Conservation (phyloP, 1,140 invertebrate species). For the Drosophila watanabei region DNA sequence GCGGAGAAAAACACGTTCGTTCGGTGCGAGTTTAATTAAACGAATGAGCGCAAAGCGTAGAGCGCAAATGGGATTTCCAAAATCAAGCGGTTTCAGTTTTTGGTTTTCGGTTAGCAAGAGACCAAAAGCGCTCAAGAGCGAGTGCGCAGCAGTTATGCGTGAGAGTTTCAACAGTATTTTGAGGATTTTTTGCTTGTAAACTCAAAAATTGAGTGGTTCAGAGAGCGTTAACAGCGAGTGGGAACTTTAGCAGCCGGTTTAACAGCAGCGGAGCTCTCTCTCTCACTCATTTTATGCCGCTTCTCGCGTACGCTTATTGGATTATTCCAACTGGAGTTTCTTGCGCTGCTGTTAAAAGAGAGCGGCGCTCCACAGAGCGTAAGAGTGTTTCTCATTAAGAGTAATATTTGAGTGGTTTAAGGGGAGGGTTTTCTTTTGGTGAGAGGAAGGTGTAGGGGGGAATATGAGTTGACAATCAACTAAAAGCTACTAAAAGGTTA, state of each 20-base stretch:
- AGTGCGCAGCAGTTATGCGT: neutral
- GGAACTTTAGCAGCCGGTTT: neutral
- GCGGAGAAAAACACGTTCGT: slow-evolving; percentile 8
- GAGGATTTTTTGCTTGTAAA: neutral
- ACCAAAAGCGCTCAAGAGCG: neutral
- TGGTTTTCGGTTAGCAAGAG: neutral
- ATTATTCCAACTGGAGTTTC: slow-evolving; percentile 58
- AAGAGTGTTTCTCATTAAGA: neutral
- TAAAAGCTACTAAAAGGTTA: slow-evolving; percentile 38
- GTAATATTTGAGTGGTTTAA: slow-evolving; percentile 22
- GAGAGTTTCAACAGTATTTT: neutral
- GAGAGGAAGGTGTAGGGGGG: neutral
- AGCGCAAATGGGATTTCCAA: slow-evolving; percentile 13
- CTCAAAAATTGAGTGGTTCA: neutral
- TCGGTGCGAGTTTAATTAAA: slow-evolving; percentile 2
- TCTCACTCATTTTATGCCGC: slow-evolving; percentile 1
- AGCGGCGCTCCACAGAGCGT: neutral
- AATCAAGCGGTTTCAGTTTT: neutral
- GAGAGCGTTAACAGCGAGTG: slow-evolving; percentile 1
- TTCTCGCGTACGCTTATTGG: slow-evolving; percentile 49
- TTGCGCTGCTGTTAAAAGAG: neutral
- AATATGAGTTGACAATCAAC: slow-evolving; percentile 44
- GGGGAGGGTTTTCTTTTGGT: neutral
- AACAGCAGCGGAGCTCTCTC: neutral
- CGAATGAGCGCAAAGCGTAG: slow-evolving; percentile 8